These are phyloP conservation scores for Botia almorhae DNA, from an alignment of 2,797 vertebrate genomes.

Conservation along the genomic window DNA sequence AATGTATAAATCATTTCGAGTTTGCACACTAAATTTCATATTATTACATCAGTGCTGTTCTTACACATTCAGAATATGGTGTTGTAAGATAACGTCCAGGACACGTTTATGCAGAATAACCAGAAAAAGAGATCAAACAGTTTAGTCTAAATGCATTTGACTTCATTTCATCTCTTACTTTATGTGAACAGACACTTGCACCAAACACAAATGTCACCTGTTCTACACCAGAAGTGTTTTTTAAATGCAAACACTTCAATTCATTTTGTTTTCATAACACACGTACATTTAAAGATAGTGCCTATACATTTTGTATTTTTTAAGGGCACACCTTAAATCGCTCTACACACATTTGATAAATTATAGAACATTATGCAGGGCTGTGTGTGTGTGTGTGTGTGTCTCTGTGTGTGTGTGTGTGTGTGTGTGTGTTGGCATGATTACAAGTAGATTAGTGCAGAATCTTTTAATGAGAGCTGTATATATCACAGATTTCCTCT, in stretches of 20 bases:
- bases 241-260: neutral
- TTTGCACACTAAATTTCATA: neutral
- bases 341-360: neutral
- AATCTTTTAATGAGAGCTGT: conserved; percentile 56
- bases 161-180: neutral
- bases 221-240: neutral
- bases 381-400: no score
- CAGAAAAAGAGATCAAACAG: neutral
- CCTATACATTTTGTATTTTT: neutral
- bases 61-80: neutral
- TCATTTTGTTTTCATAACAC: neutral
- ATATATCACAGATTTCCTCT: conserved; percentile 46
- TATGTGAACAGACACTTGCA: neutral
- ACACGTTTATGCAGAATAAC: neutral
- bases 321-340: neutral
- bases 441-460: conserved; percentile 39
- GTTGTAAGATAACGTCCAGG: neutral
- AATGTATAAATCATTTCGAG: neutral
- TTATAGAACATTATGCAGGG: conserved; percentile 6
- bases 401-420: no score
- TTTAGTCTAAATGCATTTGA: neutral
- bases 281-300: neutral
- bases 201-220: neutral
- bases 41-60: conserved; percentile 13
- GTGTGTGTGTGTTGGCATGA: conserved; percentile 1